Conservation (phyloP, 2,797 vertebrate species). For the Nannoperca obscura region DNA sequence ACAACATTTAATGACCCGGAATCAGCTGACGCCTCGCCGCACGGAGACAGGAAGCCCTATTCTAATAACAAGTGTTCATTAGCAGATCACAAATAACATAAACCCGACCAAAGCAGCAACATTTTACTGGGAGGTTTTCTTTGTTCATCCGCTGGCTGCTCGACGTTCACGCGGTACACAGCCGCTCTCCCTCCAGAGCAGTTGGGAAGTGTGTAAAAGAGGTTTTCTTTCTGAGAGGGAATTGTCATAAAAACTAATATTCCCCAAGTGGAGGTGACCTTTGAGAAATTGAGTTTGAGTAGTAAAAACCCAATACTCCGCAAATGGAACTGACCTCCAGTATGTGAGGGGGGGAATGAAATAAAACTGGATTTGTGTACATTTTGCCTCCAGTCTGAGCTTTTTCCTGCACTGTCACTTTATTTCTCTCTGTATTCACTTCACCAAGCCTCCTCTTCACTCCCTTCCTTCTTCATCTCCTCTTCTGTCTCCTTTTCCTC, state of each 20-base stretch:
- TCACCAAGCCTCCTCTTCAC: neutral
- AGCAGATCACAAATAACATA: conserved; percentile 28
- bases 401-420: neutral
- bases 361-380: conserved; percentile 44
- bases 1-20: conserved; percentile 64
- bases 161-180: neutral
- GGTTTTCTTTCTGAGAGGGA: conserved; percentile 35
- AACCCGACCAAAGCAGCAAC: neutral
- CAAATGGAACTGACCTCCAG: conserved; percentile 59
- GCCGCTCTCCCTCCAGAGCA: neutral
- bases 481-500: too few relatives aligned
- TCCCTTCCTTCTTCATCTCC: neutral
- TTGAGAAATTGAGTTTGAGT: conserved; percentile 60
- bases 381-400: neutral
- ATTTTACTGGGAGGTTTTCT: neutral
- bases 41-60: conserved; percentile 27
- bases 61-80: conserved; percentile 51
- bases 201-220: conserved; percentile 36
- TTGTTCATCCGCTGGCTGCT: neutral
- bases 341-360: conserved; percentile 11
- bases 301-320: conserved; percentile 53
- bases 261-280: conserved; percentile 62
- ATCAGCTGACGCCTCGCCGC: conserved; percentile 52
- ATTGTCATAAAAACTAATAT: conserved; percentile 58
- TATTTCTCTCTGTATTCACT: neutral